Evolutionary conservation across 2,797 vertebrate genomes (phyloP).

Genomic region (Parambassis ranga): DNA sequence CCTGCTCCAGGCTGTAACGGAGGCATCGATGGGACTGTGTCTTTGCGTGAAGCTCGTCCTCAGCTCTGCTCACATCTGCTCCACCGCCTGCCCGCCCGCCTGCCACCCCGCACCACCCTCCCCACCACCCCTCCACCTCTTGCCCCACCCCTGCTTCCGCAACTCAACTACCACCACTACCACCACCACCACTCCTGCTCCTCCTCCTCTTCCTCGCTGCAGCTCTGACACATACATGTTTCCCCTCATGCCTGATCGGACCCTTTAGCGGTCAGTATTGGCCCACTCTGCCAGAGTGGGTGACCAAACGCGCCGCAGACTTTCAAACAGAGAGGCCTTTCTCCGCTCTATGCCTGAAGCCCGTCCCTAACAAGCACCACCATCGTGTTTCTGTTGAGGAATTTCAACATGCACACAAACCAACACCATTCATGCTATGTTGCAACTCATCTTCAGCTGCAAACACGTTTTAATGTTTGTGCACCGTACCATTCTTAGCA

Average conservation of each 20-base stretch:
- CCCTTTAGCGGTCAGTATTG: conserved; percentile 65
- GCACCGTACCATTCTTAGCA: conserved; percentile 27
- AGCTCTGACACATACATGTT: conserved; percentile 36
- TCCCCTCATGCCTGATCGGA: conserved; percentile 53
- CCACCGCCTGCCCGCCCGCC: conserved; percentile 42
- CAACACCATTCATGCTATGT: conserved; percentile 41
- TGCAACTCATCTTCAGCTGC: conserved; percentile 54
- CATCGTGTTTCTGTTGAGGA: conserved; percentile 40
- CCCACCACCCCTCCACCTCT: conserved; percentile 23
- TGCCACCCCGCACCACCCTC: conserved; percentile 16
- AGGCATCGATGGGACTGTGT: conserved; percentile 73
- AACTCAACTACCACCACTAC: too few relatives aligned
- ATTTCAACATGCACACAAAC: conserved; percentile 24
- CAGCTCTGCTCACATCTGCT: conserved; percentile 74
- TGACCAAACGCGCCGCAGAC: conserved; percentile 60
- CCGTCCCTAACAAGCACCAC: conserved; percentile 40
- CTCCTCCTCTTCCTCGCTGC: conserved; percentile 25
- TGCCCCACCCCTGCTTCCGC: conserved; percentile 52
- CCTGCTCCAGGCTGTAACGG: conserved; percentile 87
- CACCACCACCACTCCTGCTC: conserved; percentile 32
- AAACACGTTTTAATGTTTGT: conserved; percentile 47
- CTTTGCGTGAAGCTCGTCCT: conserved; percentile 75
- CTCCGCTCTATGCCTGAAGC: conserved; percentile 76
- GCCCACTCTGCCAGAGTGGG: conserved; percentile 49
- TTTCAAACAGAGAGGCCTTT: conserved; percentile 75